Evolutionary conservation across 2,888 invertebrate species (phyloP), one percentile per base, ranked within the genome.

Genomic region (Polydesmus complanatus): DNA sequence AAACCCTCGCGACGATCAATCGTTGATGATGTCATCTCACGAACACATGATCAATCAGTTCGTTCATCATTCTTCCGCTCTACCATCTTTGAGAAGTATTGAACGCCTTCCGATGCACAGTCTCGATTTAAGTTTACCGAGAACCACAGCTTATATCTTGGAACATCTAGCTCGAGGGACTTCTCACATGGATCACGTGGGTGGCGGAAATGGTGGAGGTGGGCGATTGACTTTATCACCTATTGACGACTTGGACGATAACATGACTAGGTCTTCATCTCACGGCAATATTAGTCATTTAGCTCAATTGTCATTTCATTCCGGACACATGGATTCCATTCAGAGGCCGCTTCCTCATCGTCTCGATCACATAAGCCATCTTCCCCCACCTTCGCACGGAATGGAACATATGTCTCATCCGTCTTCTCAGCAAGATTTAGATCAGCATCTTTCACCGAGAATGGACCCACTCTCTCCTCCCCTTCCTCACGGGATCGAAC

Each of bases 31-130:
- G 8, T 49, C 50, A 14, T 49, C 47, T 26, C 25, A 49, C 14
- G 54, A 54, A 27, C 59, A 59, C 27, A 22, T 27, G n/a, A 27
- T 59, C 23, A 53, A 47, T 37, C 54, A 59, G 27, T 59, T 37
- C 26, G 37, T 59, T 14, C 54, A 51, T 3, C 59, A 59, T 54
- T 48, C 49, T 18, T 5, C 51, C 5, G 19, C 51, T 51, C 22
- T 51, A 19, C 54, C 27, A 11, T 22, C 54, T 1, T 22, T 22
- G 11, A 50, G 59, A n/a, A 54, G 51, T 27, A 26, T 59, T 8
- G 59, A 59, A 18, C 59, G 54, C 1, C 19, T 59, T 1, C 54
- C 59, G 8, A 27, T 59, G 53, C 59, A 59, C 37, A 59, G 59
- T 50, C 47, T 59, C 22, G 59, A 59, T 27, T 27, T 59, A 26